These are phyloP conservation scores for western clawed frog (Xenopus tropicalis) DNA, from an alignment of 2,113 vertebrate species.

Conservation along the genomic window DNA sequence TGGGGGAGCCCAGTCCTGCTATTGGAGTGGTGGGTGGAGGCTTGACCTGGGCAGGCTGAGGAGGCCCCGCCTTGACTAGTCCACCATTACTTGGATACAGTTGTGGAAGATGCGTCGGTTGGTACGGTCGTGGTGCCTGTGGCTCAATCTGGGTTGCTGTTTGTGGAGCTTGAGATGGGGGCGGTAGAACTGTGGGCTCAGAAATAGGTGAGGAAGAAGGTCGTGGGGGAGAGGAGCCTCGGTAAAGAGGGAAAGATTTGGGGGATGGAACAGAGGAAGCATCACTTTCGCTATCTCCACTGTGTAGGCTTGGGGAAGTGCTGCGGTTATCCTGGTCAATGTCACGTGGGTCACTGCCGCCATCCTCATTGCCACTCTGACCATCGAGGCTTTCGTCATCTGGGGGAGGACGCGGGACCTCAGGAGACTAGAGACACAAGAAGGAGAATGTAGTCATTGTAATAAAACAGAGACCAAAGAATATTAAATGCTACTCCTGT, in stretches of 20 bases:
- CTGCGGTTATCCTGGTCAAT: constrained; percentile 99
- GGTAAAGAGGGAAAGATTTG: constrained; percentile 45
- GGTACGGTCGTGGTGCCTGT: constrained; percentile 63
- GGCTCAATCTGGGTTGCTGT: constrained; percentile 64
- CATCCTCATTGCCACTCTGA: constrained; percentile 89
- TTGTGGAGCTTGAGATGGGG: constrained; percentile 32
- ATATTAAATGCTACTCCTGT: too few relatives aligned
- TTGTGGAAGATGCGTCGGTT: constrained; percentile 50
- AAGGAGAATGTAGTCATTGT: background rate
- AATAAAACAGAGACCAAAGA: background rate
- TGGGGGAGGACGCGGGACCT: constrained; percentile 67
- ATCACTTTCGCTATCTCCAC: constrained; percentile 92
- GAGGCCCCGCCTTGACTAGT: constrained; percentile 46
- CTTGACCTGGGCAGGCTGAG: constrained; percentile 67
- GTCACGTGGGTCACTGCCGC: constrained; percentile 89
- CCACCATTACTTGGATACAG: constrained; percentile 55
- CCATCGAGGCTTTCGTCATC: constrained; percentile 84
- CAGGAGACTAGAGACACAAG: constrained; percentile 35
- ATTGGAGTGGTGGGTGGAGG: constrained; percentile 75
- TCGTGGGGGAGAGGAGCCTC: constrained; percentile 54
- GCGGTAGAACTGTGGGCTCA: constrained; percentile 68
- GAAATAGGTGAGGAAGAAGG: constrained; percentile 63
- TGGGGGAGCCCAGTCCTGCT: constrained; percentile 59
- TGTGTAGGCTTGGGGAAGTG: constrained; percentile 93
- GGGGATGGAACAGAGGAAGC: constrained; percentile 74